These are phyloP conservation scores for Fragum fragum DNA, from an alignment of 2,888 invertebrate genomes.

Conservation along the genomic window DNA sequence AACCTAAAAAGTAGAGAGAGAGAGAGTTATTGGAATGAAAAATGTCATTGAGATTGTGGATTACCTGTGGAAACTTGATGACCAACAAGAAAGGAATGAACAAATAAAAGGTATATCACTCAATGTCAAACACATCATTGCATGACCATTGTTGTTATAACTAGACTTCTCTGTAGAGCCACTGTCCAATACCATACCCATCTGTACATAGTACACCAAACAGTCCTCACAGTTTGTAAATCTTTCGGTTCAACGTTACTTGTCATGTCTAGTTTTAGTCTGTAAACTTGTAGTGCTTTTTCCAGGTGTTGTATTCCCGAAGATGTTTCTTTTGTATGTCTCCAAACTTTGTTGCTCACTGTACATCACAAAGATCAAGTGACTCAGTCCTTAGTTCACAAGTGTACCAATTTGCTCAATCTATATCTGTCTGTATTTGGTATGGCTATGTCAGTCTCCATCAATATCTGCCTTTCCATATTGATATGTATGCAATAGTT, in stretches of 20 bases:
- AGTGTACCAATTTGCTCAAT: no score
- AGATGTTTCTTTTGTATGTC: neutral
- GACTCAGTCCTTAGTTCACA: no score
- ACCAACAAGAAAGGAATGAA: conserved; percentile 5
- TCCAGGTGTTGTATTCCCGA: conserved; percentile 1
- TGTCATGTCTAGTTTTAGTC: neutral
- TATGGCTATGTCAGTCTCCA: no score
- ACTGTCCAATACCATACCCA: neutral
- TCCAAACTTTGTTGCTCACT: neutral
- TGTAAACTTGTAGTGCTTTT: conserved; percentile 2
- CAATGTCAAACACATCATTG: conserved; percentile 24
- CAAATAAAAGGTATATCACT: conserved; percentile 30
- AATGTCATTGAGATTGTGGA: neutral
- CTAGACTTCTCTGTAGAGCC: conserved; percentile 13
- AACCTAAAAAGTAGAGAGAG: no score
- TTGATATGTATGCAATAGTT: no score
- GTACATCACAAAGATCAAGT: neutral
- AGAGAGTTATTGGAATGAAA: no score
- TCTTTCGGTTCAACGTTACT: neutral
- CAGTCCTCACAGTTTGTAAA: neutral
- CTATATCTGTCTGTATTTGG: no score
- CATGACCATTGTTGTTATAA: conserved; percentile 33
- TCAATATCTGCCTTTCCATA: no score
- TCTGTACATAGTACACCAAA: neutral
- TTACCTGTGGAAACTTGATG: neutral